phyloP scores from a whole-genome alignment of 2,888 invertebrate species.

The Protodeltote pygarga region DNA sequence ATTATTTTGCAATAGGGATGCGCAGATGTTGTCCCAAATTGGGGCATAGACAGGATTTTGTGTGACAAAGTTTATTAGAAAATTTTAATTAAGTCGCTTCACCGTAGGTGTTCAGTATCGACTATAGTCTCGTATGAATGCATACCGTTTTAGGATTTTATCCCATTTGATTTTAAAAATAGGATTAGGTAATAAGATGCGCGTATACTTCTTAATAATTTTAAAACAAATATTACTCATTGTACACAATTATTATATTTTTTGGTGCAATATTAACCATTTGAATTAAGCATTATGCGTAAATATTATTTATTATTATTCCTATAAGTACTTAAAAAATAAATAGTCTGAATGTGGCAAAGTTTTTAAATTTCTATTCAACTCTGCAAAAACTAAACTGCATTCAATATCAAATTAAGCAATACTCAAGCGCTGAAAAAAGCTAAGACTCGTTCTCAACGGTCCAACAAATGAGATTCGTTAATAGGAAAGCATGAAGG shows the following conservation, averaged over 20 bases:
- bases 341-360: too few relatives aligned
- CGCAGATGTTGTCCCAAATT: slow-evolving; percentile 79
- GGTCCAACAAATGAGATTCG: slow-evolving; percentile 69
- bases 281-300: too few relatives aligned
- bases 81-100: slow-evolving; percentile 72
- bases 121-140: not conserved
- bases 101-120: slow-evolving; percentile 64
- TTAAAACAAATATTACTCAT: too few relatives aligned
- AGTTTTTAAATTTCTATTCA: not conserved
- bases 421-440: slow-evolving; percentile 9
- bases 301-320: too few relatives aligned
- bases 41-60: slow-evolving; percentile 64
- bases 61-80: slow-evolving; percentile 68
- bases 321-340: too few relatives aligned
- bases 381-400: not conserved
- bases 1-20: slow-evolving; percentile 84
- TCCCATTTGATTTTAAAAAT: too few relatives aligned
- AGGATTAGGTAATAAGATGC: too few relatives aligned
- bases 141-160: too few relatives aligned
- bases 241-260: slow-evolving; percentile 1
- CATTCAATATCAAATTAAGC: not conserved
- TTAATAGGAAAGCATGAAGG: slow-evolving; percentile 73
- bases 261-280: too few relatives aligned
- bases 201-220: too few relatives aligned
- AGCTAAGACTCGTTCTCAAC: slow-evolving; percentile 28